Evolutionary conservation across 2,113 vertebrate species (phyloP), one percentile per base, ranked within the genome.

Genomic region (Marmota monax): DNA sequence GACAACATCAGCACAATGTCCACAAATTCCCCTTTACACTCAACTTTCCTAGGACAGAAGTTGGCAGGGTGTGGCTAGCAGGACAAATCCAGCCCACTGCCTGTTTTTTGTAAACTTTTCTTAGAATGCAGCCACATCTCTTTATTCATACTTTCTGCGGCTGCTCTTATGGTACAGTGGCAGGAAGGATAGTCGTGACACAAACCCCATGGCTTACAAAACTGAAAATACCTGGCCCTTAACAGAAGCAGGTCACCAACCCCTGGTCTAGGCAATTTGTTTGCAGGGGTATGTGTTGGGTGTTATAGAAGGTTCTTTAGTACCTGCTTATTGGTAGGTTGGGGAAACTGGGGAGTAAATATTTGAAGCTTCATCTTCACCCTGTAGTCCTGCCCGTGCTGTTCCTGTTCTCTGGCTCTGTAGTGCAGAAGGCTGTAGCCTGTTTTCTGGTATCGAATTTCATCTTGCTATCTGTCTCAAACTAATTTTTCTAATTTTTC

Each of bases 401-500:
- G 63, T 63, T 45, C 77, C 77, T 67, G 10, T 83, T 18, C 16
- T 65, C 67, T 27, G 11, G 16, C 18, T 58, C 85, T 32, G 22
- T 37, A 5, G 48, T 39, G 58, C 80, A 67, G 34, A 25, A 48
- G 12, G 48, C 48, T 9, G 32, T 80, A 72, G 23, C 29, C 18
- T 32, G 17, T 65, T 32, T 12, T 39, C 37, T n/a, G 45, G 11
- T 32, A 10, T 83, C 17, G 61, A 10, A 22, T 77, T 67, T 84
- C 17, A 9, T 58, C 61, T 63, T 1, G 16, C 53, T 83, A 45
- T 56, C 61, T 65, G 83, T 93, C 79, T 48, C 56, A 80, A 69
- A 77, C 48, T 96, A 74, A 97, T 45, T 48, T n/a, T 34, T 34
- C 48, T 96, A 74, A 97, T 45, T 45, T n/a, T 34, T 34, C 20